phyloP scores from a whole-genome alignment of 2,113 vertebrate species.

The Phylloscopus whistleri region DNA sequence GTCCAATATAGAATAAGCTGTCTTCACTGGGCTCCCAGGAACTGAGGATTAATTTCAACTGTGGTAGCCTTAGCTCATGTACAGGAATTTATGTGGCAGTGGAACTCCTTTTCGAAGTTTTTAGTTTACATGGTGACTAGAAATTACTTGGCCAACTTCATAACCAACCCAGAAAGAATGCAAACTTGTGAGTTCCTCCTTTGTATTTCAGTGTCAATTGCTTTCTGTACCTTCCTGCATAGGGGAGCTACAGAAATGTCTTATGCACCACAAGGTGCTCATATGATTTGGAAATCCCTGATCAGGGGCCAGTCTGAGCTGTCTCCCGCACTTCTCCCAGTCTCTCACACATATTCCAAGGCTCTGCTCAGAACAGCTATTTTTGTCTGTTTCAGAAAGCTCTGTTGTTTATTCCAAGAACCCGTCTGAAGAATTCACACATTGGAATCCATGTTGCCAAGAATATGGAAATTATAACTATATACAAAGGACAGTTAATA shows the following conservation, averaged over 20 bases:
- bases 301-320: background rate
- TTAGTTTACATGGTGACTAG: background rate
- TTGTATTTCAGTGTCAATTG: background rate
- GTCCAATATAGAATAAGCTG: accelerated
- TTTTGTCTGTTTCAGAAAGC: background rate
- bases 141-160: background rate
- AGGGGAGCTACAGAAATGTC: background rate
- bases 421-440: background rate
- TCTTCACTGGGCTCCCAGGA: background rate
- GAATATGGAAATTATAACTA: background rate
- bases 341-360: background rate
- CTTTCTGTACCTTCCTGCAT: background rate
- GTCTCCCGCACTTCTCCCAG: background rate
- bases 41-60: background rate
- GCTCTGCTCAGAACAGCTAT: background rate
- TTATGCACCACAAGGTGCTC: background rate
- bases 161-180: background rate
- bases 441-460: background rate
- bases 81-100: background rate
- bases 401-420: slow-evolving; percentile 14
- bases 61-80: background rate
- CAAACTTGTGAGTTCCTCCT: background rate
- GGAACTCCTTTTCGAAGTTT: background rate
- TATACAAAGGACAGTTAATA: background rate
- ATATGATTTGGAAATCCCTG: background rate